Evolutionary conservation across 2,888 invertebrate genomes (phyloP).

Genomic region (Monoplex corrugatus): DNA sequence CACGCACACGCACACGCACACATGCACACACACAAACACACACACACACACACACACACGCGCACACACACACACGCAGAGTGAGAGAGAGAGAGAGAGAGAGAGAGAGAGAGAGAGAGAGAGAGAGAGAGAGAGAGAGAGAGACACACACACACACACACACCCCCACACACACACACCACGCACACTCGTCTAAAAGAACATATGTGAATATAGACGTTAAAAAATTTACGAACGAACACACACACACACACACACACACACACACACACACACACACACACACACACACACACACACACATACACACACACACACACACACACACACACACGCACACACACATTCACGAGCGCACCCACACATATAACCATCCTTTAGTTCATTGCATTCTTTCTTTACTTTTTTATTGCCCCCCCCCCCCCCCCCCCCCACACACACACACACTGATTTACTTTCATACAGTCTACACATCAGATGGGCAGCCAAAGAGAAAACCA

Average conservation of each 20-base stretch:
- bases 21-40: too few species aligned
- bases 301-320: slow-evolving; percentile 12
- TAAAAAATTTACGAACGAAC: neutral
- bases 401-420: too few species aligned
- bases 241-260: neutral
- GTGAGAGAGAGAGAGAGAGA: neutral
- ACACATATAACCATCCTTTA: neutral
- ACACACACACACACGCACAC: slow-evolving; percentile 33
- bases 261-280: neutral
- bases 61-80: neutral
- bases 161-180: neutral
- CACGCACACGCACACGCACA: too few species aligned
- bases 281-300: neutral
- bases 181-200: neutral
- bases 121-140: neutral
- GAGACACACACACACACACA: slow-evolving; percentile 23
- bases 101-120: neutral
- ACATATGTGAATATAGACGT: neutral
- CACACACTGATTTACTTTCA: neutral
- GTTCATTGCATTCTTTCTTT: too few species aligned
- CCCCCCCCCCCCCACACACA: too few species aligned
- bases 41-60: neutral
- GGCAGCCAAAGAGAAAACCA: neutral
- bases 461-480: neutral
- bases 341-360: slow-evolving; percentile 6